Evolutionary conservation across 1,140 invertebrate genomes (phyloP), one percentile per base, ranked within the genome.

Genomic region (Drosophila ficusphila): DNA sequence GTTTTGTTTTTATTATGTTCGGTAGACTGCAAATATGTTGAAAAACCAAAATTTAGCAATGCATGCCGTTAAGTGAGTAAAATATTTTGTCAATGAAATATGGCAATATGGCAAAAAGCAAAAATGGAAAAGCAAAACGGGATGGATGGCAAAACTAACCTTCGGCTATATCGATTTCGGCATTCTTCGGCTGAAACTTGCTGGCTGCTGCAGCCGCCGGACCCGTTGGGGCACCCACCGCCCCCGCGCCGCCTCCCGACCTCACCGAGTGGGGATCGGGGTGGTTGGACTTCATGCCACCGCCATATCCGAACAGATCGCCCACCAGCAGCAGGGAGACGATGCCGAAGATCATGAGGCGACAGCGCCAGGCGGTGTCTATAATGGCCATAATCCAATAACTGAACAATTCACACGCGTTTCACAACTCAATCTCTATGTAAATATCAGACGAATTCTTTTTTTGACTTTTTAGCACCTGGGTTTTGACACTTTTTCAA

Each of bases 141-240:
- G 34, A 19, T 36, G 12, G 7, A 19, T 38, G 64, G 52, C 48
- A 12, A 64, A 36, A 90, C 90, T 91, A 57, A 91, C 90, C 90
- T 91, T 91, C 90, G 48, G 79, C 67, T 48, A 91, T 88, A 54
- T 91, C 90, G 71, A 91, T 88, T 83, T 91, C 90, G 51, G 90
- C 82, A 58, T 90, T 82, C 68, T 90, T 91, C 46, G 90, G 27
- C 58, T 90, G 86, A 58, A 91, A 91, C 71, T 91, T 91, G 60
- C 85, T 89, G 44, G 77, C 74, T 5, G 78, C 69, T 4, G 79
- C 61, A 11, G 81, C 72, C 14, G 71, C 70, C 27, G 83, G 83
- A 60, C 83, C 83, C 42, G 86, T 90, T n/a, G 89, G 83, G 3
- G 72, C 58, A 4, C 51, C 76, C 0, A 48, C 68, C 4, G 48